These are phyloP conservation scores for Drosophila tripunctata DNA, from an alignment of 2,888 invertebrate genomes.

Conservation along the genomic window DNA sequence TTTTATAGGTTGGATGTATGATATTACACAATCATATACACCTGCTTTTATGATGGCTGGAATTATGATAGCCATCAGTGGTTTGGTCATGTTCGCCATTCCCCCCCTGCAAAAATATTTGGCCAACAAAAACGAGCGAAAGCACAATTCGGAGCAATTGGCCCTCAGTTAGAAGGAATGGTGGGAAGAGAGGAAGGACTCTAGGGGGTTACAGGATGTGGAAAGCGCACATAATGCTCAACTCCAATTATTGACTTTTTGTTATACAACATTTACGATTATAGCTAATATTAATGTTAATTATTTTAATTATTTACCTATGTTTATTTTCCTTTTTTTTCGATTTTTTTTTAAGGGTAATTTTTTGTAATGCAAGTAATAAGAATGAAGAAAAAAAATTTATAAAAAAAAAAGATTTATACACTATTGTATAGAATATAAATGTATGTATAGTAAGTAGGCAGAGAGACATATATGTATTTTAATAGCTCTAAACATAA, in stretches of 20 bases:
- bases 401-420: neutral
- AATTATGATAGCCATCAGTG: constrained; percentile 92
- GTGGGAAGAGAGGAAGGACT: neutral
- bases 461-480: constrained; percentile 29
- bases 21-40: constrained; percentile 90
- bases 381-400: neutral
- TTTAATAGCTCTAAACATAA: constrained; percentile 37
- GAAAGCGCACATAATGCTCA: constrained; percentile 16
- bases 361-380: neutral
- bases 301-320: constrained; percentile 10
- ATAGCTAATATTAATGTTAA: constrained; percentile 5
- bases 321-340: constrained; percentile 6
- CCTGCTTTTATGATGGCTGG: constrained; percentile 96
- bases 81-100: constrained; percentile 93
- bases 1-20: constrained; percentile 90
- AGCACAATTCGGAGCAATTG: constrained; percentile 68
- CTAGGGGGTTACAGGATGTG: constrained; percentile 11
- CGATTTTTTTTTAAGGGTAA: constrained; percentile 6
- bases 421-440: constrained; percentile 6
- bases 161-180: constrained; percentile 69
- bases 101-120: constrained; percentile 88
- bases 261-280: constrained; percentile 2
- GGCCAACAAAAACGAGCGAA: constrained; percentile 55
- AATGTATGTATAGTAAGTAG: constrained; percentile 18
- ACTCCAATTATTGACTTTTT: constrained; percentile 28